These are phyloP conservation scores for Pelagia noctiluca DNA, from an alignment of 30 jellyfish, hydroid and myxozoan genomes.

Conservation along the genomic window DNA sequence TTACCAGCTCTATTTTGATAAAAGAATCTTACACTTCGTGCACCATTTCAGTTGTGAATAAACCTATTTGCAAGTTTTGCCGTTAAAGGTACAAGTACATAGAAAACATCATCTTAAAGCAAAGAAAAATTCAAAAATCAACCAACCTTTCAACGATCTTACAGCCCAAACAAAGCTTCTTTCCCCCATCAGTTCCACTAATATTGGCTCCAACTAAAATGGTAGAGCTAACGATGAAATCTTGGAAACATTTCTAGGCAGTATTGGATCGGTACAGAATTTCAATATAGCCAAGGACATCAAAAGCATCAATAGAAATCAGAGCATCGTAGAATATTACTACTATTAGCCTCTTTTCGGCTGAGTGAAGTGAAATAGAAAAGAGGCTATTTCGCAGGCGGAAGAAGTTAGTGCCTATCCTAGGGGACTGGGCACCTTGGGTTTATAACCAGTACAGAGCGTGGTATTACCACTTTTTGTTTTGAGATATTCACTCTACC, in stretches of 20 bases:
- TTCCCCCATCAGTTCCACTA: conserved; percentile 44
- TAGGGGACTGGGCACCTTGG: too few species aligned
- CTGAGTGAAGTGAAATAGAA: not conserved
- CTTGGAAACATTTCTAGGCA: not conserved
- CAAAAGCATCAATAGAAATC: not conserved
- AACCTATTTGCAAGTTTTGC: too few species aligned
- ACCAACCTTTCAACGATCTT: conserved; percentile 35
- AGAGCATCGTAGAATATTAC: not conserved
- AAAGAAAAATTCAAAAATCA: too few species aligned
- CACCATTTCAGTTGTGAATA: too few species aligned
- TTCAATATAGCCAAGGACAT: not conserved
- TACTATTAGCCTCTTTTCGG: not conserved
- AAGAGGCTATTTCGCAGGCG: not conserved
- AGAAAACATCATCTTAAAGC: too few species aligned
- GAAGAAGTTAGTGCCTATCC: too few species aligned
- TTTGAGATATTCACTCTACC: too few species aligned
- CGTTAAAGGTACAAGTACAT: too few species aligned
- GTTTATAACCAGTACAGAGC: too few species aligned
- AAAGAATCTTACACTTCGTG: too few species aligned
- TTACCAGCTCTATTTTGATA: too few species aligned
- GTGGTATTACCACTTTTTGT: too few species aligned
- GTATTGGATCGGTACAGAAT: not conserved
- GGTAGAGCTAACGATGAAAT: not conserved
- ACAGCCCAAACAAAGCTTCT: conserved; percentile 37
- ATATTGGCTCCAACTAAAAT: conserved; percentile 56